Evolutionary conservation across 1,140 invertebrate species (phyloP), one percentile per base, ranked within the genome.

Genomic region (Battus philenor): DNA sequence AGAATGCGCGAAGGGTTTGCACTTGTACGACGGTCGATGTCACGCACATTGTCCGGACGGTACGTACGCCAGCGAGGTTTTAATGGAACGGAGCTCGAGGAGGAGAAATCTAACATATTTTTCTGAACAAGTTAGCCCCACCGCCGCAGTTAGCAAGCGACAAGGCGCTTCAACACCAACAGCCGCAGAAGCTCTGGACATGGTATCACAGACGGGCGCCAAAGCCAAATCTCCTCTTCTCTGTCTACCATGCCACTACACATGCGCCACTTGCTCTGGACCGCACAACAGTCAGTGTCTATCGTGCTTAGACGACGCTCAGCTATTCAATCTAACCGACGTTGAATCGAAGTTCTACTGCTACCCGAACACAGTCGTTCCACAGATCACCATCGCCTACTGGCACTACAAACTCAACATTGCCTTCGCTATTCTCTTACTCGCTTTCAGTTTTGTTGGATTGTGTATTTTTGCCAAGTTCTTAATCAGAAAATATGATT

Each of bases 1-100:
- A 85, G 81, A 82, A 64, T 85, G 81, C 81, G 73, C 73, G 62
- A 82, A 85, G 68, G 81, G 77, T 74, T 75, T 82, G 62, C 81
- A 85, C 71, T 82, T 85, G 63, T 82, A 74, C 81, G 68, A 70
- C 59, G 81, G 77, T 39, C 73, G 75, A 58, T 85, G 81, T 61
- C 82, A 68, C 68, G 51, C 53, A 20, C 65, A 48, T 57, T 85
- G 81, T 52, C 81, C 81, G 18, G 66, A 55, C 39, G 70, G 71
- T 30, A 80, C 77, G 6, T 85, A 80, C 57, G 71, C 77, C 52
- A 77, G 69, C 47, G 80, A 80, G 59, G 61, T 75, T 13, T 47
- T 75, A n/a, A 65, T 54, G 59, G 65, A 78, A 45, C 53, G 69
- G 16, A 76, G 66, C 48, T 82, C 78, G 32, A 75, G 81, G 52